A percentile compares a stretch with the other conserved stretches of the same genome.
These are phyloP conservation scores for Matsumyia berberina DNA, from an alignment of 2,888 invertebrate species.

Conservation along the genomic window DNA sequence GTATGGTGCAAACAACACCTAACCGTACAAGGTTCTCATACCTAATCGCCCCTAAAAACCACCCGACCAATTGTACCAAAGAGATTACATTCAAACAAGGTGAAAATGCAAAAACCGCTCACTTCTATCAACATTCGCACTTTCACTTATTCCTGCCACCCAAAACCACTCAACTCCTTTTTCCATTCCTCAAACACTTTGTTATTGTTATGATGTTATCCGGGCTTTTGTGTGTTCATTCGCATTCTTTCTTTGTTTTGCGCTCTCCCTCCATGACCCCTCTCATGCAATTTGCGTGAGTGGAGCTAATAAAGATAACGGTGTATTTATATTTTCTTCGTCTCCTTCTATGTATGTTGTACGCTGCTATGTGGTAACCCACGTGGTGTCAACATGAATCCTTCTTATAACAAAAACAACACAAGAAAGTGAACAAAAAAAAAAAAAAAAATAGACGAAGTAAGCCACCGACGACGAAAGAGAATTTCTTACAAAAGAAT, in stretches of 20 bases:
- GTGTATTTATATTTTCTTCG: slow-evolving; percentile 68
- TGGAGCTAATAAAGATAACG: slow-evolving; percentile 76
- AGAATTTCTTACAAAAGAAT: slow-evolving; percentile 56
- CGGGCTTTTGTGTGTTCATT: slow-evolving; percentile 70
- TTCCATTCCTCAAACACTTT: slow-evolving; percentile 54
- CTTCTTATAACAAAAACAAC: slow-evolving; percentile 58
- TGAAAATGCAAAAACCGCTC: slow-evolving; percentile 42
- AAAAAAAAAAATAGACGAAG: neutral
- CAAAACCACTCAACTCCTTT: slow-evolving; percentile 48
- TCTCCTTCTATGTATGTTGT: slow-evolving; percentile 37
- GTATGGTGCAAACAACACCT: neutral
- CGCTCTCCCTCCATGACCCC: slow-evolving; percentile 55
- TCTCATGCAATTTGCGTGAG: slow-evolving; percentile 74
- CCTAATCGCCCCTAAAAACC: neutral
- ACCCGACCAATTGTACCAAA: slow-evolving; percentile 27
- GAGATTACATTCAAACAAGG: slow-evolving; percentile 38
- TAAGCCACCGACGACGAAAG: slow-evolving; percentile 21
- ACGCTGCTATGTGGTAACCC: slow-evolving; percentile 54
- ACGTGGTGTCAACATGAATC: slow-evolving; percentile 76
- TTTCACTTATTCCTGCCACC: slow-evolving; percentile 41
- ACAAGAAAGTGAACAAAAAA: slow-evolving; percentile 65
- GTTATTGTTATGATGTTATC: slow-evolving; percentile 76
- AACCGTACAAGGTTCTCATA: neutral
- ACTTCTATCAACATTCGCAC: slow-evolving; percentile 29
- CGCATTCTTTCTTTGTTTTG: slow-evolving; percentile 63